Conservation (phyloP, 2,888 invertebrate species). For the Drosophila trichaetosa region DNA sequence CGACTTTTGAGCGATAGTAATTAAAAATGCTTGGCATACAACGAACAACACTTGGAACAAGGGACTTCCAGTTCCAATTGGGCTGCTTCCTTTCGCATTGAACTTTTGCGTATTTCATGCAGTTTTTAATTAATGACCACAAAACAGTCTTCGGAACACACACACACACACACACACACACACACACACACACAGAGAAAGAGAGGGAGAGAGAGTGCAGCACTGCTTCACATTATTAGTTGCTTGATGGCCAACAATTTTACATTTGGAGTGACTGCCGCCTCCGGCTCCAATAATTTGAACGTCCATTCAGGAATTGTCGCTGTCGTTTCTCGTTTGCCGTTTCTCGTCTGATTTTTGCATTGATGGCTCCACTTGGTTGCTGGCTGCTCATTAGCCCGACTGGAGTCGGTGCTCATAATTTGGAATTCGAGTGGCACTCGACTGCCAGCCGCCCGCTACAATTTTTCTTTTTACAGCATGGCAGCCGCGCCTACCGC, state of each 20-base stretch:
- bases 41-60: slow-evolving; percentile 18
- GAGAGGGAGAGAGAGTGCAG: not conserved
- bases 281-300: slow-evolving; percentile 10
- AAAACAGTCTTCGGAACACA: slow-evolving; percentile 10
- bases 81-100: slow-evolving; percentile 25
- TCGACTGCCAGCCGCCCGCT: slow-evolving; percentile 42
- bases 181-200: not conserved
- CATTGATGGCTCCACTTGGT: slow-evolving; percentile 31
- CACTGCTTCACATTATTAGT: slow-evolving; percentile 17
- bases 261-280: slow-evolving; percentile 30
- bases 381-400: slow-evolving; percentile 45
- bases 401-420: slow-evolving; percentile 55
- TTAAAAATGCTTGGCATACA: slow-evolving; percentile 43
- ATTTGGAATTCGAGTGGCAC: slow-evolving; percentile 65
- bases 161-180: not conserved
- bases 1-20: slow-evolving; percentile 27
- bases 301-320: slow-evolving; percentile 37
- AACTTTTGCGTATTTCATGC: slow-evolving; percentile 53
- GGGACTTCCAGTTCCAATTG: not conserved
- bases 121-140: slow-evolving; percentile 67
- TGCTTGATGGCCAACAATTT: slow-evolving; percentile 31
- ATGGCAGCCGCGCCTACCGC: slow-evolving; percentile 43
- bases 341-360: slow-evolving; percentile 27
- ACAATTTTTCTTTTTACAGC: slow-evolving; percentile 46
- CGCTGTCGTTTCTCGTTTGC: slow-evolving; percentile 13